Percentiles rank a stretch among this genome's conserved stretches.
phyloP scores from a whole-genome alignment of 2,888 invertebrate genomes.

The Amiota minor region DNA sequence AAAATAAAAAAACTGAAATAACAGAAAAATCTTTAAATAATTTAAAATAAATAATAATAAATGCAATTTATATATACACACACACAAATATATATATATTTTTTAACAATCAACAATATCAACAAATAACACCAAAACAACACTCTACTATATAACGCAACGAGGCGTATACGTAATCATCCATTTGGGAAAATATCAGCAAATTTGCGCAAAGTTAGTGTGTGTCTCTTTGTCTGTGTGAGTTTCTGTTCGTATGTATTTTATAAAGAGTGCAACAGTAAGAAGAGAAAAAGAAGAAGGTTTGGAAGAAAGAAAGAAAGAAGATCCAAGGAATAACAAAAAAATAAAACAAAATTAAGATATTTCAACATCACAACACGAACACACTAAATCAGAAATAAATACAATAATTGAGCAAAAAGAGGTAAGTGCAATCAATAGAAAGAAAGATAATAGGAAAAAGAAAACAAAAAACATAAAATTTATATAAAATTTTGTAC shows the following conservation, averaged over 20 bases:
- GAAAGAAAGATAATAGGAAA: slow-evolving; percentile 31
- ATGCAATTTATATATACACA: background rate
- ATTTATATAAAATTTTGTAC: no score
- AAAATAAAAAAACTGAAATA: slow-evolving; percentile 37
- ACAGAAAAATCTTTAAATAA: slow-evolving; percentile 4
- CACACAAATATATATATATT: background rate
- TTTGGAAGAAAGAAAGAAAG: background rate
- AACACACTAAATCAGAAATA: slow-evolving; percentile 26
- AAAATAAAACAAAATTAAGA: slow-evolving; percentile 42
- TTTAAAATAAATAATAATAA: background rate
- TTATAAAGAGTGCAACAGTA: no score
- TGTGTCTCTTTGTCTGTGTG: no score
- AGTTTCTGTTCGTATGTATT: no score
- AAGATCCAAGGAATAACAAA: slow-evolving; percentile 3
- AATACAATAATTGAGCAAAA: slow-evolving; percentile 62
- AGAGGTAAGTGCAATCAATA: slow-evolving; percentile 54
- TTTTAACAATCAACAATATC: slow-evolving; percentile 30
- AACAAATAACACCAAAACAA: slow-evolving; percentile 35
- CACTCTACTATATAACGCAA: slow-evolving; percentile 31
- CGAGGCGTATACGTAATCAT: slow-evolving; percentile 57
- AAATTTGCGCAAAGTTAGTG: slow-evolving; percentile 50
- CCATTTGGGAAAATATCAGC: slow-evolving; percentile 63
- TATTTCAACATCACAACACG: slow-evolving; percentile 55
- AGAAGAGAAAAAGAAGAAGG: no score
- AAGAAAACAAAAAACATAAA: background rate